These are phyloP conservation scores for Paramormyrops kingsleyae DNA, from an alignment of 2,113 vertebrate genomes.

Conservation along the genomic window DNA sequence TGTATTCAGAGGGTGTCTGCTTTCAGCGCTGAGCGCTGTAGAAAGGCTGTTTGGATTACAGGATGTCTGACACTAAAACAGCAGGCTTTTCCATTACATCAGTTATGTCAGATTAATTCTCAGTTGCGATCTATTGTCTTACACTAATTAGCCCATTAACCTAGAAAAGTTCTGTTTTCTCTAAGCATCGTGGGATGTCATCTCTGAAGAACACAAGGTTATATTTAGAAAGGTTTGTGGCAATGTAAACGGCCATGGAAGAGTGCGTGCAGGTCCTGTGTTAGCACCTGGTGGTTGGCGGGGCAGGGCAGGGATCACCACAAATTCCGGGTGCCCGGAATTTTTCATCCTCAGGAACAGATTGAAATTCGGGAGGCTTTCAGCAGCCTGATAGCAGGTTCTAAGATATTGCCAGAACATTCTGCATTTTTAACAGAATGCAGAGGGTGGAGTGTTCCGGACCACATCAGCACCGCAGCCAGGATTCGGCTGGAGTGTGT, in stretches of 20 bases:
- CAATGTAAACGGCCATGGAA: not conserved
- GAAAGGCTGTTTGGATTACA: not conserved
- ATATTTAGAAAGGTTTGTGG: slow-evolving; percentile 35
- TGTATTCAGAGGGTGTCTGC: not conserved
- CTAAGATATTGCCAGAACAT: not conserved
- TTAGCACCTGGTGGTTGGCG: not conserved
- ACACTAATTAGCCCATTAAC: slow-evolving; percentile 41
- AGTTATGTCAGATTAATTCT: not conserved
- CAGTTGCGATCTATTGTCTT: not conserved
- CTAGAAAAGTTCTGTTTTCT: slow-evolving; percentile 38
- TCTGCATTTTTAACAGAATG: slow-evolving; percentile 3
- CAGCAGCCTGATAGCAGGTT: not conserved
- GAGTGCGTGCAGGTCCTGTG: not conserved
- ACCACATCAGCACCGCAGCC: not conserved
- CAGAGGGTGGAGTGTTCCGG: not conserved
- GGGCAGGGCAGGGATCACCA: not conserved
- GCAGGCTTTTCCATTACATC: not conserved
- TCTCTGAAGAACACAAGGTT: slow-evolving; percentile 27
- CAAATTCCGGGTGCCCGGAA: not conserved
- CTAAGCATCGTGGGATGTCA: slow-evolving; percentile 29
- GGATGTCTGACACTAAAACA: not conserved
- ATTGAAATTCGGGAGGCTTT: not conserved
- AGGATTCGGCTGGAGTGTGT: not conserved
- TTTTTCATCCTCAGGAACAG: not conserved
- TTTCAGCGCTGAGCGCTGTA: not conserved